Evolutionary conservation across 2,888 invertebrate genomes (phyloP).

Genomic region (Apamea sordens): DNA sequence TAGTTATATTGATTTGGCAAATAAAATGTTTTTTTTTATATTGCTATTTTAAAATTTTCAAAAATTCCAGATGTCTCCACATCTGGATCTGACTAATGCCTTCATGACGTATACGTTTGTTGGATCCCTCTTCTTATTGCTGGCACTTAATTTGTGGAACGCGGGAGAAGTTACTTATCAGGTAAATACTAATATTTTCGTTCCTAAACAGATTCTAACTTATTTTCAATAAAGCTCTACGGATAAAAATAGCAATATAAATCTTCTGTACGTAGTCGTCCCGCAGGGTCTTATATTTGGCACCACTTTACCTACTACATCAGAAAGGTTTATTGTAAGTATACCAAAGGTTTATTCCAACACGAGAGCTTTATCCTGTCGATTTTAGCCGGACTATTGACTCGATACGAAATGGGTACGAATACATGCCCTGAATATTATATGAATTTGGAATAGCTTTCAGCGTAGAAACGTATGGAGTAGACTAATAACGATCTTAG

Average conservation of each 20-base stretch:
- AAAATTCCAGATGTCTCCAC: conserved; percentile 78
- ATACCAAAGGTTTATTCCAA: conserved; percentile 31
- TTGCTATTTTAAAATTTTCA: background rate
- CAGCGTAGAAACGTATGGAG: conserved; percentile 25
- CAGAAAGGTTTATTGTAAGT: conserved; percentile 40
- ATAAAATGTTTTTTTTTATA: no score
- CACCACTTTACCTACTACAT: conserved; percentile 30
- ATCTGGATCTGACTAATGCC: conserved; percentile 82
- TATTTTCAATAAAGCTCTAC: background rate
- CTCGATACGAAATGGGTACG: conserved; percentile 49
- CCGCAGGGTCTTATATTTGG: conserved; percentile 33
- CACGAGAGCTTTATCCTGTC: conserved; percentile 43
- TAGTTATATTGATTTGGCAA: no score
- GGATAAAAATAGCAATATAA: background rate
- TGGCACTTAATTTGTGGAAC: conserved; percentile 85
- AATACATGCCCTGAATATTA: conserved; percentile 56
- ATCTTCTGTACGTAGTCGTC: conserved; percentile 12
- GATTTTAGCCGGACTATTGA: conserved; percentile 54
- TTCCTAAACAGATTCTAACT: background rate
- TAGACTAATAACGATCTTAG: conserved; percentile 30
- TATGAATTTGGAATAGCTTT: conserved; percentile 57
- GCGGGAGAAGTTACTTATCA: conserved; percentile 86
- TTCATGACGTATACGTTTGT: conserved; percentile 87
- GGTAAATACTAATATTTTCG: conserved; percentile 67
- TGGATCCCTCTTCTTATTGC: conserved; percentile 80